Evolutionary conservation across 2,888 invertebrate genomes (phyloP).

Genomic region (Eristalinus aeneus): DNA sequence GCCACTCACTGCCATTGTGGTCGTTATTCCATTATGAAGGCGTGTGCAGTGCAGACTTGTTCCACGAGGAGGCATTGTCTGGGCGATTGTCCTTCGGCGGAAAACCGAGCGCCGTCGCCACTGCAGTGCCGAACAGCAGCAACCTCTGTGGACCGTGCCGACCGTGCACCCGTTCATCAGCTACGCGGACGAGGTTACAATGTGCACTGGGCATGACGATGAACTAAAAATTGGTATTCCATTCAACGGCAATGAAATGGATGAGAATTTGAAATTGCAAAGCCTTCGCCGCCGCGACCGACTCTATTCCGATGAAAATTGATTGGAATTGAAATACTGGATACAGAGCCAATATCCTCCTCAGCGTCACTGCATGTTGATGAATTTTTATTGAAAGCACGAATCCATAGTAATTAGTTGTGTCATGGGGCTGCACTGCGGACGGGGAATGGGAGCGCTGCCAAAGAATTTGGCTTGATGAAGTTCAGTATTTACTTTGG

Average conservation of each 20-base stretch:
- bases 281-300: background rate
- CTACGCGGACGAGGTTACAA: background rate
- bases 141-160: background rate
- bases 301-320: slow-evolving; percentile 14
- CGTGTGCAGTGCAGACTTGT: background rate
- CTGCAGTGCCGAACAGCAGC: background rate
- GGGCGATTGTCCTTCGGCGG: slow-evolving; percentile 1
- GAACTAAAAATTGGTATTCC: slow-evolving; percentile 32
- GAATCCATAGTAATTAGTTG: slow-evolving; percentile 11
- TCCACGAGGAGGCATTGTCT: background rate
- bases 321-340: slow-evolving; percentile 7
- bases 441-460: background rate
- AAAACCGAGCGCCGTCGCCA: background rate
- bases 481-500: background rate
- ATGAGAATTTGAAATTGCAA: slow-evolving; percentile 30
- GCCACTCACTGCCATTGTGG: slow-evolving; percentile 56
- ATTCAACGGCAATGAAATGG: slow-evolving; percentile 26
- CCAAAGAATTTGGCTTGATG: background rate
- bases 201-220: slow-evolving; percentile 56
- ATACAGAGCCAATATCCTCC: background rate
- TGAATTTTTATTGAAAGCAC: background rate
- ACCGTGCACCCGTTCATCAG: background rate
- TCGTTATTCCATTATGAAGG: slow-evolving; percentile 34
- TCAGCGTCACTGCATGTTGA: slow-evolving; percentile 1
- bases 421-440: background rate